Evolutionary conservation across 2,113 vertebrate species (phyloP).

Genomic region (Eudyptes chrysolophus): DNA sequence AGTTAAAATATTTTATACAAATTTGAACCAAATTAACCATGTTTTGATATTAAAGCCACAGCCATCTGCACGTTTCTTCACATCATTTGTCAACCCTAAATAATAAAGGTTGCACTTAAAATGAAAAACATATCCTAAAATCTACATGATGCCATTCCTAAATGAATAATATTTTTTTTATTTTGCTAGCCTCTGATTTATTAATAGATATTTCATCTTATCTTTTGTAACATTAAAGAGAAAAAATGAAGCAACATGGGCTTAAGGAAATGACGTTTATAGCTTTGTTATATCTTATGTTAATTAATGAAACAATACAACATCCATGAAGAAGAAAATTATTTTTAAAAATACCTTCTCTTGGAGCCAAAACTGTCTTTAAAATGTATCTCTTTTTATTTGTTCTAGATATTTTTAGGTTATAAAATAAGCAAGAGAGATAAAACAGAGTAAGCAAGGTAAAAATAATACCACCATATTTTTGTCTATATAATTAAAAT

Average conservation of each 20-base stretch:
- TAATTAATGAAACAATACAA: neutral
- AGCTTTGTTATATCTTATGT: neutral
- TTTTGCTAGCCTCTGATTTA: neutral
- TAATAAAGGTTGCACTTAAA: neutral
- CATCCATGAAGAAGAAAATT: neutral
- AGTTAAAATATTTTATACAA: neutral
- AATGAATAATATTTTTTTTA: neutral
- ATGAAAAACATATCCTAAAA: neutral
- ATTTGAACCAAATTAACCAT: neutral
- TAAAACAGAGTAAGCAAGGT: neutral
- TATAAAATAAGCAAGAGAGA: neutral
- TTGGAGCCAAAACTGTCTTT: neutral
- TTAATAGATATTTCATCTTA: neutral
- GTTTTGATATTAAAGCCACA: neutral
- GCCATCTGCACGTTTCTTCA: neutral
- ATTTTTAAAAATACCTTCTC: neutral
- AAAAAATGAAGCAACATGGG: neutral
- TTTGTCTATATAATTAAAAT: neutral
- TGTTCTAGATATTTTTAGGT: neutral
- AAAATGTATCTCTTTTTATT: neutral
- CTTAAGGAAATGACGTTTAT: neutral
- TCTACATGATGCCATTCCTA: neutral
- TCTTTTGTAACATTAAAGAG: neutral
- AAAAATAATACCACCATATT: neutral
- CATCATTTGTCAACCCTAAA: neutral